Percentiles rank a stretch among this genome's conserved stretches.
phyloP scores from a whole-genome alignment of 1,140 invertebrate genomes.

The Phymastichus coffea region DNA sequence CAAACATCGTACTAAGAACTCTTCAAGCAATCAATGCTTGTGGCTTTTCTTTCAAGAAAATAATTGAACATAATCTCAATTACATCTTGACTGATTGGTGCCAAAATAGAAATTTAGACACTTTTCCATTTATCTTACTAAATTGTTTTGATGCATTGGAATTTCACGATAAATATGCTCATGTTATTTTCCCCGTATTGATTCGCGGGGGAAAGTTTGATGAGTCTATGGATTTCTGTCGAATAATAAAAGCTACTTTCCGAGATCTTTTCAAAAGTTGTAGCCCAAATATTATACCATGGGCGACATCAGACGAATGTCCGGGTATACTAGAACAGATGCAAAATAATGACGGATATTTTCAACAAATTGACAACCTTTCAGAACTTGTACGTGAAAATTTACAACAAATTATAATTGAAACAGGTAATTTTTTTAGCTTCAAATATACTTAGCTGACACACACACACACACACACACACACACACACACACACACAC shows the following conservation, averaged over 20 bases:
- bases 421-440: not conserved
- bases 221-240: constrained; percentile 37
- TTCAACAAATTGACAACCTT: constrained; percentile 30
- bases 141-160: constrained; percentile 39
- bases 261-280: constrained; percentile 44
- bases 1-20: constrained; percentile 39
- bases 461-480: too few species aligned
- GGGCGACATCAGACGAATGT: constrained; percentile 32
- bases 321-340: constrained; percentile 17
- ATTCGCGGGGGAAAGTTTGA: constrained; percentile 17
- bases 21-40: constrained; percentile 36
- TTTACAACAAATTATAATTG: constrained; percentile 40
- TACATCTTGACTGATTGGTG: constrained; percentile 41
- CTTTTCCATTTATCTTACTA: constrained; percentile 49
- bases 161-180: constrained; percentile 51
- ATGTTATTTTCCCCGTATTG: constrained; percentile 37
- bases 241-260: constrained; percentile 38
- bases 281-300: constrained; percentile 43
- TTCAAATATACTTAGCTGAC: too few species aligned
- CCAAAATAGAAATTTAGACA: constrained; percentile 31
- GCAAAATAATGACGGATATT: constrained; percentile 31
- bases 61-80: constrained; percentile 51
- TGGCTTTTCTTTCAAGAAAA: too few species aligned
- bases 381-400: constrained; percentile 35
- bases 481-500: too few species aligned